These are phyloP conservation scores for Zalophus californianus DNA, from an alignment of 2,797 vertebrate genomes.

Conservation along the genomic window DNA sequence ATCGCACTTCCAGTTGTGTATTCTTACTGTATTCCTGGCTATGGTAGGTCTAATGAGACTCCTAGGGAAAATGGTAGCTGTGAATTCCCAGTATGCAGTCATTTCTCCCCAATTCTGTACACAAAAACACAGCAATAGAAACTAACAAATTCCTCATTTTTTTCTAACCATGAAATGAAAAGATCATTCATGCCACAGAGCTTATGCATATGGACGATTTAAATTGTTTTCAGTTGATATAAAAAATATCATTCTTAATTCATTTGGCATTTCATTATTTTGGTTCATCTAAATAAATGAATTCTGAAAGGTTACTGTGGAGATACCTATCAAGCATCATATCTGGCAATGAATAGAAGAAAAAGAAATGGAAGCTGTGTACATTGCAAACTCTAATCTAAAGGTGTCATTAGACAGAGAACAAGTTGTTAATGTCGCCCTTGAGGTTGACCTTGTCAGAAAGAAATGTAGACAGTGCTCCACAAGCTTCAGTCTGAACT, in stretches of 20 bases:
- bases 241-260: conserved; percentile 88
- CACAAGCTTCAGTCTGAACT: conserved; percentile 72
- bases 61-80: neutral
- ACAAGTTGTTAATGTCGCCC: conserved; percentile 85
- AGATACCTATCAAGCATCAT: conserved; percentile 85
- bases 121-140: conserved; percentile 53
- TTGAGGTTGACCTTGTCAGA: conserved; percentile 85
- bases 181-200: conserved; percentile 84
- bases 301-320: conserved; percentile 87
- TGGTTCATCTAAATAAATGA: conserved; percentile 87
- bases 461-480: conserved; percentile 80
- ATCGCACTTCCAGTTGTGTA: neutral
- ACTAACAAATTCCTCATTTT: conserved; percentile 73
- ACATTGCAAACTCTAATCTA: conserved; percentile 83
- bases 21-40: neutral
- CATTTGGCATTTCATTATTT: conserved; percentile 88
- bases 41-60: neutral
- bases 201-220: conserved; percentile 87
- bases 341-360: conserved; percentile 81
- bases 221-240: conserved; percentile 87
- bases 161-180: conserved; percentile 79
- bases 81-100: neutral
- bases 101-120: neutral
- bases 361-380: conserved; percentile 76
- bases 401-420: conserved; percentile 86